Evolutionary conservation across 2,113 vertebrate genomes (phyloP), one percentile per base, ranked within the genome.

Genomic region (Formicarius rufipectus): DNA sequence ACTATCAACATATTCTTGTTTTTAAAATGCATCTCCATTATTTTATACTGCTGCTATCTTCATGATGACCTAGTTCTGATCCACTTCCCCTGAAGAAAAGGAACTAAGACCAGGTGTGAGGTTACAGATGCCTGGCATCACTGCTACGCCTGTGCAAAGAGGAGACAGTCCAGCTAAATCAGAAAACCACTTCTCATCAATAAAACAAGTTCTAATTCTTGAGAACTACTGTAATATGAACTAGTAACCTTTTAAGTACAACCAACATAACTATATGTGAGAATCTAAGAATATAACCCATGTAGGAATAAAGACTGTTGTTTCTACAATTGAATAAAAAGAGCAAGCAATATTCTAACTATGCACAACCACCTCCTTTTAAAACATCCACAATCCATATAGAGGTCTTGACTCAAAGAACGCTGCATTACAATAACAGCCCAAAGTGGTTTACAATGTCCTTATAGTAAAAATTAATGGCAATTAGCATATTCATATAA

Each of bases 11-110:
- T 12, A 75, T 11, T 83, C 23, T 27, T 82, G 15, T 68, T 63
- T 39, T 30, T n/a, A 90, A 84, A 10, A 40, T 4, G 14, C 12
- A 84, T 31, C 14, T 59, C 68, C 31, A 82, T 23, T 50, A 59
- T 8, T 44, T 31, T 4, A 0, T 8, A 58, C 10, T 3, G 3
- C 9, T 14, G 9, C 64, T 69, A 20, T 4, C 18, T 50, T 58
- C 79, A 74, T 3, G 7, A 42, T 42, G 59, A 63, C 21, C 33
- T n/a, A 67, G 20, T 25, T 64, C 39, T 2, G 3, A n/a, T 28
- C 24, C 74, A 75, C 31, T 74, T 5, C 21, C 4, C 4, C 6
- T 35, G 20, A 64, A 59, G 56, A 50, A 49, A 71, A 77, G 37
- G 14, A 31, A 75, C 39, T 50, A 45, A 62, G 45, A 78, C 4